A percentile compares a stretch with the other conserved stretches of the same genome.
These are phyloP conservation scores for Sminthopsis crassicaudata DNA, from an alignment of 2,113 vertebrate species.

Conservation along the genomic window DNA sequence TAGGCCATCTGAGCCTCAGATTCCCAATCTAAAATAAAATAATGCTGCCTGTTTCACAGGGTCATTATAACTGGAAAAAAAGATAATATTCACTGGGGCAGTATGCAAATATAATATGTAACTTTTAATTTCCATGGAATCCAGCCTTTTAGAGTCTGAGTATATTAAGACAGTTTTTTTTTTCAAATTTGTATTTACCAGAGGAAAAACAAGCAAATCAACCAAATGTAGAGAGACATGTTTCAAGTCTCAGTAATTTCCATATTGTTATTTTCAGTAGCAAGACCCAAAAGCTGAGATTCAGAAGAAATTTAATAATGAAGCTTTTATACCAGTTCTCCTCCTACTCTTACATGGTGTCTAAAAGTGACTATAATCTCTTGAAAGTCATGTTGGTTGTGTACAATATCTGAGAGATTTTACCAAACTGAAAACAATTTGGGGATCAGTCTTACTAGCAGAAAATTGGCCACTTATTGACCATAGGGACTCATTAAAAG, in stretches of 20 bases:
- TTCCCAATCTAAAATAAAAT: not conserved
- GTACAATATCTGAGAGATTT: not conserved
- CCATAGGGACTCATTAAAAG: not conserved
- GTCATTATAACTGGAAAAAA: not conserved
- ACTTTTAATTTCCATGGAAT: not conserved
- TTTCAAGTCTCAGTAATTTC: not conserved
- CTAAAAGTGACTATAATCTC: not conserved
- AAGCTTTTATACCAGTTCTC: not conserved
- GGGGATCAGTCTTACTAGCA: not conserved
- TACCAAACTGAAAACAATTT: not conserved
- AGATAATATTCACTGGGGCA: not conserved
- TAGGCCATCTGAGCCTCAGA: not conserved
- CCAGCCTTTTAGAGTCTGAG: not conserved
- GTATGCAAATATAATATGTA: not conserved
- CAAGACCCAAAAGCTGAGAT: not conserved
- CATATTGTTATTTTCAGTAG: not conserved
- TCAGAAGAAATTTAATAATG: not conserved
- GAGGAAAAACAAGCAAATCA: no score
- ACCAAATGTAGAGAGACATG: not conserved
- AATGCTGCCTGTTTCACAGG: not conserved
- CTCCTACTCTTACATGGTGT: not conserved
- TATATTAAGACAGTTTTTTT: not conserved
- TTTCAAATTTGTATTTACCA: no score
- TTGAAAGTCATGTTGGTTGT: not conserved
- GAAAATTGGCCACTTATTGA: not conserved